These are phyloP conservation scores for Hippocampus kuda DNA, from an alignment of 2,797 vertebrate species.

Conservation along the genomic window DNA sequence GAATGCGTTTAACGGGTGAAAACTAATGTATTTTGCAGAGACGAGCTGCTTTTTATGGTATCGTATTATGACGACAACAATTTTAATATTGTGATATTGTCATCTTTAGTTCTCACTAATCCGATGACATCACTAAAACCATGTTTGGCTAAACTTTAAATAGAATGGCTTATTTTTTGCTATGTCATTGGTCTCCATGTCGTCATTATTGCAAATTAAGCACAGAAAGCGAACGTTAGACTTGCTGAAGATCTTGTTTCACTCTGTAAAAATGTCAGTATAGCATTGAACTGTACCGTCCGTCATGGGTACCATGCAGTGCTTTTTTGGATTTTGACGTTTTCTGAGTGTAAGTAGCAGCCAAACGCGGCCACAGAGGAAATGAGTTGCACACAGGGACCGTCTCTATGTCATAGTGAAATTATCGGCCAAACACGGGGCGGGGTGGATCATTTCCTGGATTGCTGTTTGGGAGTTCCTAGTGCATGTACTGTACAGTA, in stretches of 20 bases:
- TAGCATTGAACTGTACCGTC: not conserved
- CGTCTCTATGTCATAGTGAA: slow-evolving; percentile 67
- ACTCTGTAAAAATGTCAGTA: not conserved
- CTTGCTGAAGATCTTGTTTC: not conserved
- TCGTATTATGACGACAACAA: too few relatives aligned
- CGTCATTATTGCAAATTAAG: not conserved
- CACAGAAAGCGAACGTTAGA: not conserved
- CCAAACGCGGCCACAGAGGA: slow-evolving; percentile 58
- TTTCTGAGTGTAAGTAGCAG: slow-evolving; percentile 20
- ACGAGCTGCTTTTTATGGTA: too few relatives aligned
- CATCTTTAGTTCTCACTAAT: too few relatives aligned
- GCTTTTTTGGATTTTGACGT: not conserved
- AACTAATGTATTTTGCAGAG: too few relatives aligned
- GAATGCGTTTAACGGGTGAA: too few relatives aligned
- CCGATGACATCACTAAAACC: not conserved
- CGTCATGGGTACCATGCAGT: not conserved
- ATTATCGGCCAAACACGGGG: slow-evolving; percentile 64
- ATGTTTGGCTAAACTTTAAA: not conserved
- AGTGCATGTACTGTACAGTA: not conserved
- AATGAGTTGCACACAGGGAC: slow-evolving; percentile 70
- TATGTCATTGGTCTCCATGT: not conserved
- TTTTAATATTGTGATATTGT: too few relatives aligned
- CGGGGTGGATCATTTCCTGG: slow-evolving; percentile 76
- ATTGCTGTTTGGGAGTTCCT: slow-evolving; percentile 54
- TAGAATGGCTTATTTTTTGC: not conserved